Percentiles rank a stretch among this genome's conserved stretches.
Conservation (phyloP, 2,888 invertebrate genomes). For the Epsilonema sp. region DNA sequence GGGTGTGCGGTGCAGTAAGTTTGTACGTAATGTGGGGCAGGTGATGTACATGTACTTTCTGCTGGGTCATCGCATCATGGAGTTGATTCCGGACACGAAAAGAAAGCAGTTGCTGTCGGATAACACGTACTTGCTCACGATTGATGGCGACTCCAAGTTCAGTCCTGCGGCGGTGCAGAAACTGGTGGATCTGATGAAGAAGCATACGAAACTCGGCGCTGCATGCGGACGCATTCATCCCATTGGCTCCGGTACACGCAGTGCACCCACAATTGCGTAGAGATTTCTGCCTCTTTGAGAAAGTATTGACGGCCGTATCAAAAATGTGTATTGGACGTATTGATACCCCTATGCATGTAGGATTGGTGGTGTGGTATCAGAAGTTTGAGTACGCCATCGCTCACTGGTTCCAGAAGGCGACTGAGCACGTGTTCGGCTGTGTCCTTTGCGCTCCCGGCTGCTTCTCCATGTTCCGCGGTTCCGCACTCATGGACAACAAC, state of each 20-base stretch:
- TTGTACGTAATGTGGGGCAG: too few relatives aligned
- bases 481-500: slow-evolving; percentile 69
- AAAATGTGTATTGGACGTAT: too few relatives aligned
- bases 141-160: slow-evolving; percentile 76
- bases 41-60: slow-evolving; percentile 80
- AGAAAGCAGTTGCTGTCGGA: slow-evolving; percentile 41
- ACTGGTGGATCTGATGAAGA: slow-evolving; percentile 65
- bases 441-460: slow-evolving; percentile 79
- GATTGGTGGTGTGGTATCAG: slow-evolving; percentile 66
- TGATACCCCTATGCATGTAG: too few relatives aligned
- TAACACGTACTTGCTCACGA: slow-evolving; percentile 59
- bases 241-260: slow-evolving; percentile 46
- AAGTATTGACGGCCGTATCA: too few relatives aligned
- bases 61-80: slow-evolving; percentile 56
- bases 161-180: slow-evolving; percentile 55
- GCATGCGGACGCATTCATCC: slow-evolving; percentile 78
- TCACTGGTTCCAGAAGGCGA: slow-evolving; percentile 78
- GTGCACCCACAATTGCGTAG: too few relatives aligned
- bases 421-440: slow-evolving; percentile 69
- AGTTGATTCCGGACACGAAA: slow-evolving; percentile 38
- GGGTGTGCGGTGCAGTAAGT: too few relatives aligned
- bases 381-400: slow-evolving; percentile 75
- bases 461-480: slow-evolving; percentile 58
- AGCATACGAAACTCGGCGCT: slow-evolving; percentile 52
- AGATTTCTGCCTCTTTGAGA: too few relatives aligned